phyloP scores from a whole-genome alignment of 2,797 vertebrate genomes.

The Phrynocephalus vlangalii region DNA sequence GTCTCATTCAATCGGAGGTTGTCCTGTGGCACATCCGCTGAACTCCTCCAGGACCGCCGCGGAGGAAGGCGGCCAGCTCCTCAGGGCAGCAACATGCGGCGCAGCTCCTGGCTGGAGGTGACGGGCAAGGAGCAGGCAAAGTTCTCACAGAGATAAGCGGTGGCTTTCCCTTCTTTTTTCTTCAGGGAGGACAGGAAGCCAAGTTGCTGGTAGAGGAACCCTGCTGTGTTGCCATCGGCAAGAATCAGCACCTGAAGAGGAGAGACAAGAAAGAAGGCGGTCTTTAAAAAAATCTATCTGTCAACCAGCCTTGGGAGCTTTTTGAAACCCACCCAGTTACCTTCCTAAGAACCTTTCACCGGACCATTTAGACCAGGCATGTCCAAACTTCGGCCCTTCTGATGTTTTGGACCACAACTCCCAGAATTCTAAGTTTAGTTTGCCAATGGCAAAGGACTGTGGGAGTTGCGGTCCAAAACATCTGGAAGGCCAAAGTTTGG shows the following conservation, averaged over 20 bases:
- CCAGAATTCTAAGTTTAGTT: too few relatives aligned
- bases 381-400: too few relatives aligned
- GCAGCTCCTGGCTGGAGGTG: slow-evolving; percentile 87
- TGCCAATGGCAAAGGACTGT: too few relatives aligned
- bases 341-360: too few relatives aligned
- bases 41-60: not conserved
- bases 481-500: too few relatives aligned
- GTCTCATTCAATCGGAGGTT: not conserved
- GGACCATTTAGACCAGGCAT: too few relatives aligned
- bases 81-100: slow-evolving; percentile 81
- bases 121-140: slow-evolving; percentile 88
- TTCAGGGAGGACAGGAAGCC: slow-evolving; percentile 84
- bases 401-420: too few relatives aligned
- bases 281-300: too few relatives aligned
- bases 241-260: slow-evolving; percentile 87
- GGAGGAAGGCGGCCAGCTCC: not conserved
- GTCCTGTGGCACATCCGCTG: not conserved
- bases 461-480: too few relatives aligned
- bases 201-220: slow-evolving; percentile 84
- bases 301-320: too few relatives aligned
- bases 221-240: slow-evolving; percentile 77
- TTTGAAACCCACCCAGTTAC: too few relatives aligned
- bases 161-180: slow-evolving; percentile 80
- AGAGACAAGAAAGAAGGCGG: not conserved
- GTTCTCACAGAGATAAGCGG: slow-evolving; percentile 90